Base-by-base conservation (phyloP, 2,888 invertebrate species). In the Philopedon plagiatum region DNA sequence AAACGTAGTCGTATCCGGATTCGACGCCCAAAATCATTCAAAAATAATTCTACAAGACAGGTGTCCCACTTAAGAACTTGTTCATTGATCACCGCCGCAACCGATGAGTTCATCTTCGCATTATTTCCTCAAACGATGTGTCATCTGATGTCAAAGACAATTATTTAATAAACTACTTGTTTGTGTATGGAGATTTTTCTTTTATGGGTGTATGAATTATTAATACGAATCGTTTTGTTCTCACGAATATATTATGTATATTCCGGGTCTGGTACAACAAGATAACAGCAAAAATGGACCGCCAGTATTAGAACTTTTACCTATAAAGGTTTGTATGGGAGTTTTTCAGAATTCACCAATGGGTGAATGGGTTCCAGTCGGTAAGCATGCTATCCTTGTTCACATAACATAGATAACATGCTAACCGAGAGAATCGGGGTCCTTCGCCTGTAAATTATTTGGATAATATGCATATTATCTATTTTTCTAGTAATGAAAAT, bases 41-140 rank as follows among this genome's bases (percentile, higher is more conserved):
- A 23, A 34, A 56, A 56, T n/a, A n/a, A n/a, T 23, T 54, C 15
- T 8, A 26, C 41, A 18, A 44, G 39, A 37, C 63, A 63, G 63
- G 63, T 63, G 63, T 63, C 63, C 63, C 63, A 63, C 63, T 63
- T 63, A 34, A 49, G 11, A 63, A 37, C 60, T 39, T 37, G 58
- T 58, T 39, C 29, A 56, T 37, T 37, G 37, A 37, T 56, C 58
- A 11, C 21, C 11, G 37, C n/a, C n/a, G 39, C 39, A 58, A 63
- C 23, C 23, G 63, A 51, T 49, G 63, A 63, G 63, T 63, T 63
- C 63, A 63, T 21, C 49, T 41, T 2, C 7, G 46, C 29, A 39
- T 61, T 61, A 41, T 61, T 46, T 46, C 39, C 32, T 3, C 1
- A 41, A 58, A 63, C 26, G 34, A 37, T 63, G 63, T 49, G 49